Percentiles rank a stretch among this genome's conserved stretches.
phyloP scores from a whole-genome alignment of 2,888 invertebrate genomes.

The Argyresthia albistria region DNA sequence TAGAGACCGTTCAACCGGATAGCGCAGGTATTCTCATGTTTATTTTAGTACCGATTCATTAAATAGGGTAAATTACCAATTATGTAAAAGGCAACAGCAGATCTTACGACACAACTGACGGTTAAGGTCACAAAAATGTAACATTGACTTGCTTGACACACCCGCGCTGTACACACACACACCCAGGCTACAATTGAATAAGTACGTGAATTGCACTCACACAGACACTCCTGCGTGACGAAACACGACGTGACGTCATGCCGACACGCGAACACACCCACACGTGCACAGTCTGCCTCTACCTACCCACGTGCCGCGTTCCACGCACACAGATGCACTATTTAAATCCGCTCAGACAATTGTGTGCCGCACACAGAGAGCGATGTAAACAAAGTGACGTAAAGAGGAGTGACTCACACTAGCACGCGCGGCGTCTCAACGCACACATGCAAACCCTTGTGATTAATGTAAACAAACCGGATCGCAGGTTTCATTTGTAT shows the following conservation, averaged over 20 bases:
- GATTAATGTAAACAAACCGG: slow-evolving; percentile 69
- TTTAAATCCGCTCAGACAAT: slow-evolving; percentile 15
- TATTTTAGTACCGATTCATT: too few species aligned
- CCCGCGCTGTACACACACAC: slow-evolving; percentile 22
- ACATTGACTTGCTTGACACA: slow-evolving; percentile 56
- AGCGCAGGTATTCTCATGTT: too few species aligned
- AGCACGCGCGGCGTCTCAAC: slow-evolving; percentile 18
- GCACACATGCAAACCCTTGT: slow-evolving; percentile 34
- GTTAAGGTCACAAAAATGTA: slow-evolving; percentile 72
- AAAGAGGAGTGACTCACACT: slow-evolving; percentile 52
- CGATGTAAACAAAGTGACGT: slow-evolving; percentile 68
- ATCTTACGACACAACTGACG: slow-evolving; percentile 39
- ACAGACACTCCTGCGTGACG: slow-evolving; percentile 31
- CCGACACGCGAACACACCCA: slow-evolving; percentile 63
- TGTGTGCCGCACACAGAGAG: slow-evolving; percentile 19
- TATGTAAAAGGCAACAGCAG: slow-evolving; percentile 28
- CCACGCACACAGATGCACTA: slow-evolving; percentile 9
- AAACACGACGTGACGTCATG: slow-evolving; percentile 55
- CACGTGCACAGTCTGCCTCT: slow-evolving; percentile 40
- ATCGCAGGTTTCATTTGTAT: slow-evolving; percentile 17
- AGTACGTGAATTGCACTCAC: slow-evolving; percentile 15
- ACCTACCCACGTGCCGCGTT: slow-evolving; percentile 42
- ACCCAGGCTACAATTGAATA: not conserved
- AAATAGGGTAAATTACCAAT: not conserved
- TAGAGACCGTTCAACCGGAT: too few species aligned